A percentile compares a stretch with the other conserved stretches of the same genome.
These are phyloP conservation scores for Saccostrea glomerata DNA, from an alignment of 1,140 invertebrate species.

Conservation along the genomic window DNA sequence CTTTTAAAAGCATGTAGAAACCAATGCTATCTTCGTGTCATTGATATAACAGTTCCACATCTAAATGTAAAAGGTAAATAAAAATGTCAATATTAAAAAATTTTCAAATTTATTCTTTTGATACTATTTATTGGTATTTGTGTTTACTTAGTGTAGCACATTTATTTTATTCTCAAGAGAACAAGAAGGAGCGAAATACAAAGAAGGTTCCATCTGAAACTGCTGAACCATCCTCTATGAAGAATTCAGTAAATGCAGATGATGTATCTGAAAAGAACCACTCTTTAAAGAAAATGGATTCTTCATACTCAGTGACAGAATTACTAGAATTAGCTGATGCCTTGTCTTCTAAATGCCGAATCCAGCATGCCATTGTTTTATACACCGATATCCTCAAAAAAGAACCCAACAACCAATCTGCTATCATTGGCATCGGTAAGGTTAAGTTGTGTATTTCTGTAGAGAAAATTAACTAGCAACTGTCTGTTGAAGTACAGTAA, in stretches of 20 bases:
- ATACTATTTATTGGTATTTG: too few relatives aligned
- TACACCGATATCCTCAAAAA: slow-evolving; percentile 51
- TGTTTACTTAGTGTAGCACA: neutral
- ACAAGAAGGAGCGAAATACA: neutral
- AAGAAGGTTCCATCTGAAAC: neutral
- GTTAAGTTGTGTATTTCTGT: neutral
- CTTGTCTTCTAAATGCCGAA: slow-evolving; percentile 48
- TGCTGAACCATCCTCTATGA: neutral
- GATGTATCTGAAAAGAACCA: neutral
- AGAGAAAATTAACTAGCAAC: neutral
- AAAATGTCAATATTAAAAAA: too few relatives aligned
- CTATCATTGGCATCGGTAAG: slow-evolving; percentile 42
- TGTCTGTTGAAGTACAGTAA: too few relatives aligned
- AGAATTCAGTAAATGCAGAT: neutral
- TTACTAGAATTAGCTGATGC: slow-evolving; percentile 36
- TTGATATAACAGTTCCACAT: too few relatives aligned
- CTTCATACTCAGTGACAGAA: slow-evolving; percentile 20
- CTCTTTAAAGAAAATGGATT: neutral
- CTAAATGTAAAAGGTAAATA: too few relatives aligned
- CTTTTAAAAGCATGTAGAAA: too few relatives aligned
- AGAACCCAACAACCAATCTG: slow-evolving; percentile 28
- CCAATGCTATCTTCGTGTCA: too few relatives aligned
- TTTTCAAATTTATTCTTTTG: too few relatives aligned
- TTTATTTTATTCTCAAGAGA: neutral
- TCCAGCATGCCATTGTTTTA: slow-evolving; percentile 54